Evolutionary conservation across 2,888 invertebrate genomes (phyloP).

Genomic region (Cartodere bifasciata): DNA sequence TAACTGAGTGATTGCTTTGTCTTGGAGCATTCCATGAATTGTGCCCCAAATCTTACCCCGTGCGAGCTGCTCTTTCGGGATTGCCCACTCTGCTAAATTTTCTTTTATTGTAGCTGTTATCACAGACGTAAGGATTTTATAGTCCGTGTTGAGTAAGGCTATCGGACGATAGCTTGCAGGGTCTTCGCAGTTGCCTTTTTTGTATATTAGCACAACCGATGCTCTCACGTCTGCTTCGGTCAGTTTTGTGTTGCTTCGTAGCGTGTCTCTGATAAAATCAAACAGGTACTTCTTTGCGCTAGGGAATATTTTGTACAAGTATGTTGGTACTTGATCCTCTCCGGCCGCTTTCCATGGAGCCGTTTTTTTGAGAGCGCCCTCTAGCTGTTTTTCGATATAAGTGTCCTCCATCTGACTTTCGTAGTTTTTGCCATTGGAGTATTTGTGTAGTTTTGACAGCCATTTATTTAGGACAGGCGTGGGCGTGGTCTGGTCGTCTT

Average conservation of each 20-base stretch:
- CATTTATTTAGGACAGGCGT: conserved; percentile 10
- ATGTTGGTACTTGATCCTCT: conserved; percentile 13
- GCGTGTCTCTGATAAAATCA: conserved; percentile 1
- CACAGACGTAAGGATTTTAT: conserved; percentile 19
- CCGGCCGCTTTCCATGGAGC: conserved; percentile 11
- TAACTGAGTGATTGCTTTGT: conserved; percentile 15
- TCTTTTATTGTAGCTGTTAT: conserved; percentile 11
- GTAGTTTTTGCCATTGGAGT: neutral
- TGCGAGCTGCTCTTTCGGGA: conserved; percentile 15
- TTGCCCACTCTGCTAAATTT: conserved; percentile 11
- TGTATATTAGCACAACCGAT: conserved; percentile 18
- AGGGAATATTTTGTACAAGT: conserved; percentile 13
- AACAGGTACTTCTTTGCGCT: conserved; percentile 11
- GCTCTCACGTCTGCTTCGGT: conserved; percentile 16
- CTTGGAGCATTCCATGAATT: conserved; percentile 15
- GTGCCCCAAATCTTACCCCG: conserved; percentile 18
- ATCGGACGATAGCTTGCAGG: conserved; percentile 21
- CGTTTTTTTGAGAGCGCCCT: conserved; percentile 4
- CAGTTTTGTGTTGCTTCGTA: conserved; percentile 1
- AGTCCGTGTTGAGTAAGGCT: conserved; percentile 18
- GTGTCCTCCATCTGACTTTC: conserved; percentile 7
- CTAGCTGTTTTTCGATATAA: conserved; percentile 5
- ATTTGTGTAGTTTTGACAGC: conserved; percentile 9
- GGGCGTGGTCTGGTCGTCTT: conserved; percentile 1
- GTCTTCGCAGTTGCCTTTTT: conserved; percentile 18